Conservation (phyloP, 2,888 invertebrate genomes). For the Aromia moschata region DNA sequence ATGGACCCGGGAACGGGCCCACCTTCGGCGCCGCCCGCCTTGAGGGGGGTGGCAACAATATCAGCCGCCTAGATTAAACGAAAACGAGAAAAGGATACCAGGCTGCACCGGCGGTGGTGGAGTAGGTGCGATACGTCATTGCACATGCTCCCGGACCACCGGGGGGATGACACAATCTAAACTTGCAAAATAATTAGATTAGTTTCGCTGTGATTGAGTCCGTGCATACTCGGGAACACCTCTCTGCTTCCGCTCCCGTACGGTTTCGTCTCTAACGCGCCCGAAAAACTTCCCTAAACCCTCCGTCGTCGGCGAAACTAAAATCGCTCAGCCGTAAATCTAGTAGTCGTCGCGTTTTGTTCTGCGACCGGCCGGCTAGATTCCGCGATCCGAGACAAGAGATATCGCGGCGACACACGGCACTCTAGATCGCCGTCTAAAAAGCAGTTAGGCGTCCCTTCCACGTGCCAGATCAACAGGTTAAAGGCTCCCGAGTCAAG, state of each 20-base stretch:
- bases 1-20: constrained; percentile 1
- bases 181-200: constrained; percentile 60
- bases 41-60: constrained; percentile 37
- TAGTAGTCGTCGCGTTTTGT: too few species aligned
- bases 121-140: constrained; percentile 52
- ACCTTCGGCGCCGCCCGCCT: constrained; percentile 13
- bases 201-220: constrained; percentile 53
- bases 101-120: constrained; percentile 44
- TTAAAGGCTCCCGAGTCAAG: constrained; percentile 38
- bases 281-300: background rate
- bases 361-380: too few species aligned
- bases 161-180: constrained; percentile 54
- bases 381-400: too few species aligned
- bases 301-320: too few species aligned
- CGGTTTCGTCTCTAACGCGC: background rate
- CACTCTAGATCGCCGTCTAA: too few species aligned
- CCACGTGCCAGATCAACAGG: constrained; percentile 51
- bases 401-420: too few species aligned
- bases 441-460: too few species aligned
- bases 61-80: constrained; percentile 53
- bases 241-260: background rate
- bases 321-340: too few species aligned
- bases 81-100: constrained; percentile 47
- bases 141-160: constrained; percentile 59
- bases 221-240: constrained; percentile 26